Percentiles rank a stretch among this genome's conserved stretches.
Evolutionary conservation across 2,888 invertebrate genomes (phyloP).

Genomic region (Drosophila rubida): DNA sequence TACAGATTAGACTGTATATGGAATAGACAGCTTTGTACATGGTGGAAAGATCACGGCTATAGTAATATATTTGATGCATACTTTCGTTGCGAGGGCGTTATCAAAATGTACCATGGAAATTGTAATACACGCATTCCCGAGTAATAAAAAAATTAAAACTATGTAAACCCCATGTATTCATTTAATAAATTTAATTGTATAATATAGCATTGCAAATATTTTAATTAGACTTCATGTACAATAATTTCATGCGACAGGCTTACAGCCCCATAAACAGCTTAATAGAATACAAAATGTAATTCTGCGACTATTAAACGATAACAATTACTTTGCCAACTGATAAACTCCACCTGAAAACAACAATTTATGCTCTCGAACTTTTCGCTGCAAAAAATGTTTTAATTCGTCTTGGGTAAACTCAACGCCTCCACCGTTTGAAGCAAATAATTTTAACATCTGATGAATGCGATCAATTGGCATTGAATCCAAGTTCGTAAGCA

Average conservation of each 20-base stretch:
- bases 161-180: conserved; percentile 26
- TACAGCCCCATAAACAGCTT: neutral
- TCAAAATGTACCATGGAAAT: conserved; percentile 91
- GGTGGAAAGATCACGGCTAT: conserved; percentile 92
- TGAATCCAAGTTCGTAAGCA: conserved; percentile 97
- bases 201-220: conserved; percentile 12
- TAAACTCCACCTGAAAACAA: conserved; percentile 94
- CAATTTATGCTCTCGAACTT: conserved; percentile 95
- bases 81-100: conserved; percentile 88
- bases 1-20: conserved; percentile 91
- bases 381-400: conserved; percentile 94
- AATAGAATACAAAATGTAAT: neutral
- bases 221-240: neutral
- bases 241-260: neutral
- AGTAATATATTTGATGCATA: conserved; percentile 90
- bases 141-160: conserved; percentile 52
- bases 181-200: conserved; percentile 43
- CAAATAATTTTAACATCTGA: conserved; percentile 98
- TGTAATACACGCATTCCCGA: conserved; percentile 90
- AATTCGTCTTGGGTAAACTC: conserved; percentile 96
- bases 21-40: conserved; percentile 92
- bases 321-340: conserved; percentile 89
- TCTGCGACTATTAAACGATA: neutral
- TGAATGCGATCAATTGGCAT: conserved; percentile 96
- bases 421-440: conserved; percentile 95